Base-by-base conservation (phyloP, 64 coral and sea anemone species). In the Montipora capricornis region DNA sequence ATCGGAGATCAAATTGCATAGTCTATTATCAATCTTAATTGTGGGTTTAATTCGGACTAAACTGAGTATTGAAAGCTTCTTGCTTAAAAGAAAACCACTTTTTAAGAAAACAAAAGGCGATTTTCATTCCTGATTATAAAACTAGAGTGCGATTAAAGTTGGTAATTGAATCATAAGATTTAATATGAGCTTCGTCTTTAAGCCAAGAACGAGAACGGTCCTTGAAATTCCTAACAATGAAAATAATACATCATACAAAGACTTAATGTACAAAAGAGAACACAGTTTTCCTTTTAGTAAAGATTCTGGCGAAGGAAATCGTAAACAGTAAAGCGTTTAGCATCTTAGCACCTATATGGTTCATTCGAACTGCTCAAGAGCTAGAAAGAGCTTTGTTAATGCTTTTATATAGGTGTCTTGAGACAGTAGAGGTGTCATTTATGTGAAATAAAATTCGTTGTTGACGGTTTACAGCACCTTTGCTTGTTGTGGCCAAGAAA, bases 1-100 rank as follows among this genome's bases (percentile, higher is more conserved):
- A 37, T 37, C 37, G 37, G 37, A 37, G 37, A 37, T 37, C 37
- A 37, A 37, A 37, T 37, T 37, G 37, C 37, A 37, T 37, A 37
- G 37, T 37, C 37, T 37, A 37, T 37, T 37, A 37, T 37, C 37
- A 37, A 37, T 37, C 37, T 37, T 37, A 37, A 37, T 37, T 37
- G 37, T 37, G 37, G 37, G 37, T 2, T 37, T 37, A 37, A 37
- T 37, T 37, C 37, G 37, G 37, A 37, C 37, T 37, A 37, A 37
- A 37, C 37, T 37, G 37, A 82, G 55, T 51, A 82, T 16, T 24
- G 14, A 82, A 82, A 82, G 80, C 55, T 12, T 52, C n/a, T 82
- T 82, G 80, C 29, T 82, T 82, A 24, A 24, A 11, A 74, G 71
- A 74, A 74, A 11, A 74, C 15, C 16, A 24, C 20, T 59, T 52